phyloP scores from a whole-genome alignment of 2,888 invertebrate species.

The Agriopis leucophaearia region DNA sequence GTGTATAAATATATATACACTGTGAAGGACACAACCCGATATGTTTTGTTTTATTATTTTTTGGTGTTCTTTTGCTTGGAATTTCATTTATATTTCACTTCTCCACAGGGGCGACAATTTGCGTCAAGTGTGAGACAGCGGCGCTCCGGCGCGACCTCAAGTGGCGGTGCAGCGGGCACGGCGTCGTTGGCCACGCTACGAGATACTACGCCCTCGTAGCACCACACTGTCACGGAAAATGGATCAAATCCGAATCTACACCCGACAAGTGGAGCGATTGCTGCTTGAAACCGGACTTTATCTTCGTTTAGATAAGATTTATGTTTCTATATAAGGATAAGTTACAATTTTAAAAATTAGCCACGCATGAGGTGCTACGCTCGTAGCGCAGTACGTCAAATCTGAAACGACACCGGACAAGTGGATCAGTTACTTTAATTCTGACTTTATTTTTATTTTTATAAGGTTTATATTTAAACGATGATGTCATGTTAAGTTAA shows the following conservation, averaged over 20 bases:
- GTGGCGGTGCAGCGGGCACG: conserved; percentile 95
- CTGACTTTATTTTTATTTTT: neutral
- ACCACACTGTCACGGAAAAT: conserved; percentile 96
- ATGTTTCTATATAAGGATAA: neutral
- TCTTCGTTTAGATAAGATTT: conserved; percentile 71
- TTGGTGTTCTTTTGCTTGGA: neutral
- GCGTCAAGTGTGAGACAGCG: conserved; percentile 93
- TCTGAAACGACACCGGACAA: neutral
- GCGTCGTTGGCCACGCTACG: conserved; percentile 90
- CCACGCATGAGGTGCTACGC: neutral
- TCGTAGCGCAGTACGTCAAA: neutral
- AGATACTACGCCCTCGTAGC: conserved; percentile 94
- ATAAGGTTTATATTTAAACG: neutral
- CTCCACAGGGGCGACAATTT: conserved; percentile 89
- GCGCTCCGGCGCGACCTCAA: conserved; percentile 91
- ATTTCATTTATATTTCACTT: conserved; percentile 2
- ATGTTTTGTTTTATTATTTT: neutral
- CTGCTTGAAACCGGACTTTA: conserved; percentile 78
- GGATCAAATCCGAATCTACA: conserved; percentile 87
- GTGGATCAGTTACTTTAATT: neutral
- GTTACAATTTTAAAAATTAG: too few relatives aligned
- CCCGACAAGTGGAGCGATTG: conserved; percentile 71
- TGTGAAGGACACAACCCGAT: too few relatives aligned
- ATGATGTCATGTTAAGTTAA: neutral
- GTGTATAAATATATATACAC: too few relatives aligned